These are phyloP conservation scores for Chiloscyllium punctatum DNA, from an alignment of 2,797 vertebrate species.

Conservation along the genomic window DNA sequence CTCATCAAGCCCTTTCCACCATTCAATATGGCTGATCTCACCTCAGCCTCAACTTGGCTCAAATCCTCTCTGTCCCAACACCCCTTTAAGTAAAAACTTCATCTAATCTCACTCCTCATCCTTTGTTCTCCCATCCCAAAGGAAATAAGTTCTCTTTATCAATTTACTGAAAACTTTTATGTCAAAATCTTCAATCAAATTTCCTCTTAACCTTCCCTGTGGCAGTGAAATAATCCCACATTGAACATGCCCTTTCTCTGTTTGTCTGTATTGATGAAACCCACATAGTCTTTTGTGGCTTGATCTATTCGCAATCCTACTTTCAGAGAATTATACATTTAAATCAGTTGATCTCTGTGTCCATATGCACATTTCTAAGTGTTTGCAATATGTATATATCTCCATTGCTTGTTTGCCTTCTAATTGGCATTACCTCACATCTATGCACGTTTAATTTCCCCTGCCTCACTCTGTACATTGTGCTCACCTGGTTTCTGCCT, in stretches of 20 bases:
- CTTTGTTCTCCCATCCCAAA: no score
- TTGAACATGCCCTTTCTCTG: not conserved
- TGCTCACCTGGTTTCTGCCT: not conserved
- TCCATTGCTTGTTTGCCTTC: not conserved
- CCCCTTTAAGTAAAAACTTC: not conserved
- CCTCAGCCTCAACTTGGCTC: not conserved
- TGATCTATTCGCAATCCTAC: not conserved
- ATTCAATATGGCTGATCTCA: no score
- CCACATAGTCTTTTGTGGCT: not conserved
- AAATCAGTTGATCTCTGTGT: not conserved
- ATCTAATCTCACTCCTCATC: not conserved
- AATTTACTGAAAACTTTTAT: not conserved
- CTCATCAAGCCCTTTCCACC: no score
- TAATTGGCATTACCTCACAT: not conserved
- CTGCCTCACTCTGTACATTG: not conserved
- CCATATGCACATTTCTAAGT: not conserved
- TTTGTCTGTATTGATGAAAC: not conserved
- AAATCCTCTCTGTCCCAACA: not conserved
- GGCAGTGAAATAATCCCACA: not conserved
- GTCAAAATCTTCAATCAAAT: not conserved
- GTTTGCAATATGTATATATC: not conserved
- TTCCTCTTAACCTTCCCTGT: not conserved
- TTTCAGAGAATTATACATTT: not conserved
- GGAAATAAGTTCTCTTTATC: not conserved
- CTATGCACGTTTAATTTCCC: not conserved